Base-by-base conservation (phyloP, 2,888 invertebrate genomes). In the Drosophila quinaria region DNA sequence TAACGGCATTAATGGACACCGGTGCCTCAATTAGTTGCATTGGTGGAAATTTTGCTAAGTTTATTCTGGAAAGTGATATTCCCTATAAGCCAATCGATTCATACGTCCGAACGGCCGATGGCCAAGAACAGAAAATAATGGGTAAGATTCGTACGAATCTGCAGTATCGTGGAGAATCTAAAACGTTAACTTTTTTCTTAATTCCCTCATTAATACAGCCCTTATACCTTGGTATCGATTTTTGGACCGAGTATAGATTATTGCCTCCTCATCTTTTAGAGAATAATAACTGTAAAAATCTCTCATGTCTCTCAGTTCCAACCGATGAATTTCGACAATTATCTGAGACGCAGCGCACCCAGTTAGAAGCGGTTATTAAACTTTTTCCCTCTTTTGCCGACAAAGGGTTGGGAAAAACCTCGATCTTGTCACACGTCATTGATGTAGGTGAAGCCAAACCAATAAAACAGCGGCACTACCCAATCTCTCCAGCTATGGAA, bases 381-480 rank as follows among this genome's bases (percentile, higher is more conserved):
- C 2, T 17, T 5, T 51, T 67, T 25, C 67, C 67, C 4, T 51
- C 55, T 0, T 67, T 62, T 42, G 31, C 47, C 3, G 25, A 44
- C 5, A 50, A 42, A 3, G 60, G 54, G 6, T 19, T 66, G 29
- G 61, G 60, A 1, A 35, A 17, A 19, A 66, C 60, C 1, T 29
- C 17, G 3, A n/a, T 31, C 9, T 9, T 60, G 3, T 47, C 35
- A 3, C 61, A 66, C 19, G 29, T 39, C 3, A 66, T 61, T 3
- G 49, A 55, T 29, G 61, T 39, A 3, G 51, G 37, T 6, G 19
- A 47, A 11, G 58, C 51, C 0, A 55, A 33, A 15, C 49, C 66
- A 4, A 50, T 61, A 0, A 61, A 67, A 13, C 66, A 62, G 13
- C 62, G 50, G 0, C 47, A 47, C 11, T 67, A 47, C 42, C 10